These are phyloP conservation scores for Salvelinus sp. DNA, from an alignment of 2,113 vertebrate genomes.

Conservation along the genomic window DNA sequence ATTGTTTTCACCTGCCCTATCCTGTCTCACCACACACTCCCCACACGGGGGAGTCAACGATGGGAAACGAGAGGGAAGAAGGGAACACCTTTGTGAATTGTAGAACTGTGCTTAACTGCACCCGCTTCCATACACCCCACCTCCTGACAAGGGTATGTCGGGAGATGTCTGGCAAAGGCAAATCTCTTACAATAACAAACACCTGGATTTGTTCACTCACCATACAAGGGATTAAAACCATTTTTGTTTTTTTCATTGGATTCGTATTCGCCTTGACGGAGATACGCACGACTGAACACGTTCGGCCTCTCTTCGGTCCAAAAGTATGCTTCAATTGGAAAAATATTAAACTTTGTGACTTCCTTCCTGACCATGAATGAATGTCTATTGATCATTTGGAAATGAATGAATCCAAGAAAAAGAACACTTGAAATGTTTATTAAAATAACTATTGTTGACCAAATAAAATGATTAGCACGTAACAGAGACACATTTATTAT, in stretches of 20 bases:
- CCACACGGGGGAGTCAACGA: too few relatives aligned
- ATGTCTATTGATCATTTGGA: too few relatives aligned
- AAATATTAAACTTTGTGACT: neutral
- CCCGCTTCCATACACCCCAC: too few relatives aligned
- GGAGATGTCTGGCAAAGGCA: slow-evolving; percentile 48
- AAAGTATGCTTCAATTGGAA: neutral
- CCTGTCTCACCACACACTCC: too few relatives aligned
- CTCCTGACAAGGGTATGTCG: slow-evolving; percentile 6
- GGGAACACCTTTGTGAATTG: too few relatives aligned
- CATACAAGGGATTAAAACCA: slow-evolving; percentile 36
- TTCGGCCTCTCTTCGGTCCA: slow-evolving; percentile 48
- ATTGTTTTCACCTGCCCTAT: too few relatives aligned
- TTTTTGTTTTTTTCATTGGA: slow-evolving; percentile 50
- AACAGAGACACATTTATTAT: too few relatives aligned
- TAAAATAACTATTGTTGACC: too few relatives aligned
- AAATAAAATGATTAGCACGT: too few relatives aligned
- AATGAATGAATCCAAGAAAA: neutral
- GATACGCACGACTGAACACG: slow-evolving; percentile 65
- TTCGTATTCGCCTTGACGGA: slow-evolving; percentile 31
- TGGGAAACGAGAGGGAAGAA: too few relatives aligned
- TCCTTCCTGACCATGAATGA: neutral
- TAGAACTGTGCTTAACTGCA: too few relatives aligned
- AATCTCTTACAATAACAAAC: slow-evolving; percentile 71
- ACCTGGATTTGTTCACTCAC: slow-evolving; percentile 40
- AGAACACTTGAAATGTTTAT: too few relatives aligned